Conservation (phyloP, 2,113 vertebrate species). For the human (Homo sapiens) region GRCh38 chr20:36658501-36659000, state of each 20-base stretch:
- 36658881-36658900: not conserved
- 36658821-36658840: not conserved
- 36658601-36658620: not conserved
- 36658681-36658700: not conserved
- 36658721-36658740: not conserved
- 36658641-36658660: conserved; percentile 2
- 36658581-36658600: not conserved
- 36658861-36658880: not conserved
- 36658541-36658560: conserved; percentile 38
- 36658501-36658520: conserved; percentile 3
- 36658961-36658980: too few relatives aligned
- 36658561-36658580: conserved; percentile 27
- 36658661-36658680: not conserved
- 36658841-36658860: not conserved
- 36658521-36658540: not conserved
- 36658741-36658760: not conserved
- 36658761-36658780: not conserved
- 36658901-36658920: not conserved
- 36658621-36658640: not conserved
- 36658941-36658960: not conserved
- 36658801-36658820: not conserved
- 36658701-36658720: not conserved
- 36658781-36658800: not conserved
- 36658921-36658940: conserved; percentile 20
- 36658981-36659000: too few relatives aligned